Conservation (phyloP, 1,140 invertebrate species). For the Bombus breviceps region DNA sequence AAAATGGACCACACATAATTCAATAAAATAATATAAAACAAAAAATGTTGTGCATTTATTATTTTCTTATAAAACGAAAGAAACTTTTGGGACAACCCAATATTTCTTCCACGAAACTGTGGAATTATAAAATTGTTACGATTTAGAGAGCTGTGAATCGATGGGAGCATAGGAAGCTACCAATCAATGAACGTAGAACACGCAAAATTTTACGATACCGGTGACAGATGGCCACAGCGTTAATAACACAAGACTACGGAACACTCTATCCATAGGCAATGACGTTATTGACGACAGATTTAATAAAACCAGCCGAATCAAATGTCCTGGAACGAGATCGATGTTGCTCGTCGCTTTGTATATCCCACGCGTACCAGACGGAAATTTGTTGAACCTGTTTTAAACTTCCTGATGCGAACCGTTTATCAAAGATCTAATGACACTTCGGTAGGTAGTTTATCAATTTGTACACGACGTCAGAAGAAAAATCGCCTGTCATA, state of each 20-base stretch:
- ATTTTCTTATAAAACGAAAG: too few relatives aligned
- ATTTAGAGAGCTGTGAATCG: neutral
- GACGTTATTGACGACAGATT: constrained; percentile 24
- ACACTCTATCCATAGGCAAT: neutral
- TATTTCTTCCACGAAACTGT: neutral
- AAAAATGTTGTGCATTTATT: too few relatives aligned
- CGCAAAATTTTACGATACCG: neutral
- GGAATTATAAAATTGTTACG: neutral
- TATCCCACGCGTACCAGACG: neutral
- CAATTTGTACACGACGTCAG: neutral
- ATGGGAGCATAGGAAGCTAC: neutral
- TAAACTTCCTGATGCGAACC: neutral
- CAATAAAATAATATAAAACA: too few relatives aligned
- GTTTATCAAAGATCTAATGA: neutral
- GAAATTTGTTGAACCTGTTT: constrained; percentile 3
- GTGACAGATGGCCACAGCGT: constrained; percentile 11
- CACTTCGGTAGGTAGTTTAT: neutral
- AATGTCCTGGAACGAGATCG: constrained; percentile 12
- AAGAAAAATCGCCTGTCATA: neutral
- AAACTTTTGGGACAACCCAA: neutral
- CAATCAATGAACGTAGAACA: neutral
- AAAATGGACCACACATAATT: too few relatives aligned
- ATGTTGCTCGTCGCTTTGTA: neutral
- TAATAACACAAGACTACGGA: constrained; percentile 15
- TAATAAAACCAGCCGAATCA: constrained; percentile 28